Base-by-base conservation (phyloP, 2,797 vertebrate genomes). In the Eospalax fontanierii region DNA sequence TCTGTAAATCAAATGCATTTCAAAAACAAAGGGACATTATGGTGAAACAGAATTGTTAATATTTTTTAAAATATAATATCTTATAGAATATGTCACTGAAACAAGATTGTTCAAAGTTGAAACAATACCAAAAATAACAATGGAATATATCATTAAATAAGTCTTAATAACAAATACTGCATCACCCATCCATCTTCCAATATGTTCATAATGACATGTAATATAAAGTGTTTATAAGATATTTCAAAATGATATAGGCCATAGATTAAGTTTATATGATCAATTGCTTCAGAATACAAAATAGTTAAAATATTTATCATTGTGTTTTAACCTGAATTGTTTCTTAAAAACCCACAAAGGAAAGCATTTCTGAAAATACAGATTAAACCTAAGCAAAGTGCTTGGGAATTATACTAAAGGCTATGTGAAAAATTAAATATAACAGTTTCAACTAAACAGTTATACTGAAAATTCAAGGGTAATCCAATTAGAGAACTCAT, bases 381-480 rank as follows among this genome's bases (percentile, higher is more conserved):
- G 26, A 66, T 28, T 81, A 90, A 88, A 22, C 40, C 14, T 80
- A 12, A 57, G 43, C 81, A 50, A 82, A 66, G 88, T 68, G 73
- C 59, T 66, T 93, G 54, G 74, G 21, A 89, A 89, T 89, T 88
- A 61, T 90, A 90, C 85, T 85, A 90, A 59, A 33, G 19, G 89
- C 65, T 43, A 93, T 65, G 65, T 46, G 59, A 78, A 68, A 94
- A 95, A 84, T 91, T 76, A 85, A 91, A 96, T 91, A 82, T 43
- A 66, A 24, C n/a, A 91, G 38, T 21, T 76, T 95, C 71, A 89
- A 66, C 24, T 82, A 81, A 1, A 4, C 73, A 33, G 4, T 89
- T 94, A 76, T 86, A 7, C 33, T 26, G 59, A 66, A 86, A 78
- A 93, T 91, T 81, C 54, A 93, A 59, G 50, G 19, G 40, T 66